Evolutionary conservation across 2,888 invertebrate genomes (phyloP).

Genomic region (Andricus quercusramuli): DNA sequence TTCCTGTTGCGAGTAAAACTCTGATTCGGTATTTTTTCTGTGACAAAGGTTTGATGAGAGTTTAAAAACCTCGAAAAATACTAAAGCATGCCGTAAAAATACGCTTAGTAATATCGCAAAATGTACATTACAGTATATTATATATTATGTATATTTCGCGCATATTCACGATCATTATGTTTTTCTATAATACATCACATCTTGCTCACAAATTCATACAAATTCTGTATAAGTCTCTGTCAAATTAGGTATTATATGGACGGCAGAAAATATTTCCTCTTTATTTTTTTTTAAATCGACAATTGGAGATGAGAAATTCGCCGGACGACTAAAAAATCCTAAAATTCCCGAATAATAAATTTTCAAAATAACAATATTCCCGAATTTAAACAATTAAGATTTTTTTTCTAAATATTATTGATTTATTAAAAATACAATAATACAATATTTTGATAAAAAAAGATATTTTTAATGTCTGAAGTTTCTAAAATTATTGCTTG

Average conservation of each 20-base stretch:
- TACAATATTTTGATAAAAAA: too few relatives aligned
- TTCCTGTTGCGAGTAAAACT: not conserved
- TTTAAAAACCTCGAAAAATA: not conserved
- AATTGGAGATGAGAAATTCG: not conserved
- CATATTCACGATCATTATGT: slow-evolving; percentile 28
- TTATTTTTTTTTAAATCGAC: not conserved
- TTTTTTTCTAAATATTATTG: too few relatives aligned
- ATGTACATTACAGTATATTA: slow-evolving; percentile 10
- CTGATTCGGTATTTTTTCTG: not conserved
- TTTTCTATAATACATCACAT: slow-evolving; percentile 28
- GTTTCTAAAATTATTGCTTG: too few relatives aligned
- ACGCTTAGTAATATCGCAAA: slow-evolving; percentile 9
- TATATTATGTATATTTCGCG: slow-evolving; percentile 11
- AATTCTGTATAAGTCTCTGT: slow-evolving; percentile 33
- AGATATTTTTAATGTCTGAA: too few relatives aligned
- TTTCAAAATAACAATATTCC: too few relatives aligned
- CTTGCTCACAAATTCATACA: slow-evolving; percentile 17
- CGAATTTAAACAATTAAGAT: too few relatives aligned
- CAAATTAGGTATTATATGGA: slow-evolving; percentile 31
- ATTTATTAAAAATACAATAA: too few relatives aligned
- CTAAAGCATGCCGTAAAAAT: not conserved
- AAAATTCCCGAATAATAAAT: too few relatives aligned
- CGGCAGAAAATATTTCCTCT: slow-evolving; percentile 32
- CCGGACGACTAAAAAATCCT: too few relatives aligned
- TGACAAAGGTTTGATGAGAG: not conserved